Conservation (phyloP, 2,797 vertebrate species). For the Chiropotes sagulatus region DNA sequence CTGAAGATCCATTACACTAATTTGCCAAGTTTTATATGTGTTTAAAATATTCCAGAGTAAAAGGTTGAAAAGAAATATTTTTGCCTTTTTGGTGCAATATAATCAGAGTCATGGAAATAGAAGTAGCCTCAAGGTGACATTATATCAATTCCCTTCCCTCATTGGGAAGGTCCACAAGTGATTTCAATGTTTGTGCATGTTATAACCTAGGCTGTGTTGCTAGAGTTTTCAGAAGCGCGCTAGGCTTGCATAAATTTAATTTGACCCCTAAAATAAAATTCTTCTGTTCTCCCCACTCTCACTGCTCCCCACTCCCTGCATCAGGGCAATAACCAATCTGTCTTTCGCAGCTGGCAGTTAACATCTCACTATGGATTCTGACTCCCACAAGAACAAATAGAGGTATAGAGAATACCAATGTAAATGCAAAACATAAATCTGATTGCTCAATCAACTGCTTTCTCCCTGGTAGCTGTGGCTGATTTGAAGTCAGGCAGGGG, state of each 20-base stretch:
- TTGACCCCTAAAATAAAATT: not conserved
- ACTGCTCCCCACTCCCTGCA: not conserved
- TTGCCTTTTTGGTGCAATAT: not conserved
- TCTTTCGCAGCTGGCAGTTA: not conserved
- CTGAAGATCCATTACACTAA: not conserved
- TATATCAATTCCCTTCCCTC: fast-evolving
- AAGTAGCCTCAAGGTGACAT: not conserved
- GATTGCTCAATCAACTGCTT: slow-evolving; percentile 14
- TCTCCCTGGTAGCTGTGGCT: not conserved
- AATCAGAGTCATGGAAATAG: not conserved
- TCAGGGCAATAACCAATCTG: not conserved
- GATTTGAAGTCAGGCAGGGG: not conserved
- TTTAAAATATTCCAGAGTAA: slow-evolving; percentile 22
- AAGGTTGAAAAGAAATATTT: not conserved
- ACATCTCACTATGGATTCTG: not conserved
- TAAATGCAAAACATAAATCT: not conserved
- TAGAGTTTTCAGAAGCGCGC: not conserved
- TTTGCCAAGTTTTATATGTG: not conserved
- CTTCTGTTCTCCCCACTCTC: not conserved
- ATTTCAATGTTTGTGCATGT: not conserved
- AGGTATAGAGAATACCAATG: not conserved
- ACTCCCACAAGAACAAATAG: not conserved
- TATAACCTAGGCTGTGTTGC: not conserved
- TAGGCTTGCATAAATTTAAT: not conserved
- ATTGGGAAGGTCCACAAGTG: not conserved